These are phyloP conservation scores for Bungarus multicinctus DNA, from an alignment of 2,113 vertebrate species.

Conservation along the genomic window DNA sequence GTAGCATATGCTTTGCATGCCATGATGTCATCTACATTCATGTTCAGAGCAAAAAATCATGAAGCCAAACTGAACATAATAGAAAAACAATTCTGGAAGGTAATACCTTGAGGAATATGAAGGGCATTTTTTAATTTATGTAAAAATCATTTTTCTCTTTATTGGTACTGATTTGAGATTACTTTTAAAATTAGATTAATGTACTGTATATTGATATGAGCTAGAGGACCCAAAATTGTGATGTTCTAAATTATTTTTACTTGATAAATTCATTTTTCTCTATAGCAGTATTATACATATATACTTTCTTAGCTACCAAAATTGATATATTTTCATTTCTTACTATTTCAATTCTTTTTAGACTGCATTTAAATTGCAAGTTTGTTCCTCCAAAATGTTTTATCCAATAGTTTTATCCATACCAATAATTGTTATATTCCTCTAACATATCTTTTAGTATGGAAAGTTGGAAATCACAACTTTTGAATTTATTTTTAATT, in stretches of 20 bases:
- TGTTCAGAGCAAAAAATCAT: not conserved
- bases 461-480: no score
- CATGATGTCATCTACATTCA: not conserved
- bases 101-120: not conserved
- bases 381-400: not conserved
- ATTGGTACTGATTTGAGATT: not conserved
- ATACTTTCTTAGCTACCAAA: not conserved
- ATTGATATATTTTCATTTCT: not conserved
- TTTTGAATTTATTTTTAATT: no score
- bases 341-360: not conserved
- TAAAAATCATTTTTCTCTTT: not conserved
- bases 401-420: not conserved
- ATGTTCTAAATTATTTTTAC: not conserved
- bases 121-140: not conserved
- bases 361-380: not conserved
- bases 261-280: not conserved
- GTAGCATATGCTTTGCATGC: not conserved
- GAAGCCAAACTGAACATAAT: not conserved
- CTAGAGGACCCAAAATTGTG: no score
- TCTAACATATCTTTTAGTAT: not conserved
- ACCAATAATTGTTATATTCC: not conserved
- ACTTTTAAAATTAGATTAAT: not conserved
- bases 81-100: not conserved
- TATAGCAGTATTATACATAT: not conserved
- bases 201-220: not conserved